phyloP scores from a whole-genome alignment of 2,113 vertebrate genomes.

The Etia nguti region DNA sequence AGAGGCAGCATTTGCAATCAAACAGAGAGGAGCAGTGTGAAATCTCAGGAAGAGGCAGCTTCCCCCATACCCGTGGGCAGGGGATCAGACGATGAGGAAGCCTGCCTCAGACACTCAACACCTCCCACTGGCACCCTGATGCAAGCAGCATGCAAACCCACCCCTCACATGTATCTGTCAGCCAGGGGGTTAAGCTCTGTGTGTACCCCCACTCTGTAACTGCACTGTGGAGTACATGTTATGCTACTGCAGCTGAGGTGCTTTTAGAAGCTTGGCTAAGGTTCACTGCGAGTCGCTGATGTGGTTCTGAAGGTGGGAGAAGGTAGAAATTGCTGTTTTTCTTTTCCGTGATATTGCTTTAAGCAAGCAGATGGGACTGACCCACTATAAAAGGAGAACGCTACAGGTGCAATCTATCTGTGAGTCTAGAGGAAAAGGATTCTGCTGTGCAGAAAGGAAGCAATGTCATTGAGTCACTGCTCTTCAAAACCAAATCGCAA shows the following conservation, averaged over 20 bases:
- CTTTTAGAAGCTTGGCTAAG: conserved; percentile 24
- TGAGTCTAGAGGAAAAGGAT: conserved; percentile 25
- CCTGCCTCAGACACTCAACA: conserved; percentile 73
- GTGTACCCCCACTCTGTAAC: conserved; percentile 44
- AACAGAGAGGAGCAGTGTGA: conserved; percentile 73
- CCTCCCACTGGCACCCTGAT: conserved; percentile 76
- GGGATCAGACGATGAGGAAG: conserved; percentile 77
- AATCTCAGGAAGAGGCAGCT: conserved; percentile 75
- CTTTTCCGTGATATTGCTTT: conserved; percentile 24
- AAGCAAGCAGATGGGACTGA: conserved; percentile 32
- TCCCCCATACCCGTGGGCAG: conserved; percentile 73
- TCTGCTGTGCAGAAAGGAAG: conserved; percentile 26
- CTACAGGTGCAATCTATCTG: conserved; percentile 45
- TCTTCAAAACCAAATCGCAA: conserved; percentile 65
- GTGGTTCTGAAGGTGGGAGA: not conserved
- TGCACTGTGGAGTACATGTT: conserved; percentile 44
- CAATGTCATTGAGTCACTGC: conserved; percentile 56
- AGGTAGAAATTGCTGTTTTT: conserved; percentile 27
- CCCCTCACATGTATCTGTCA: conserved; percentile 66
- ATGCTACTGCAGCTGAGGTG: conserved; percentile 23
- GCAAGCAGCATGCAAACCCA: conserved; percentile 77
- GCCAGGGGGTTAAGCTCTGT: conserved; percentile 58
- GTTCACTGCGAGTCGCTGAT: conserved; percentile 18
- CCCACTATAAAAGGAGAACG: conserved; percentile 13
- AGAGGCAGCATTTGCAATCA: conserved; percentile 73